Evolutionary conservation across 2,797 vertebrate species (phyloP).

Genomic region (Amphiprion clarkii): DNA sequence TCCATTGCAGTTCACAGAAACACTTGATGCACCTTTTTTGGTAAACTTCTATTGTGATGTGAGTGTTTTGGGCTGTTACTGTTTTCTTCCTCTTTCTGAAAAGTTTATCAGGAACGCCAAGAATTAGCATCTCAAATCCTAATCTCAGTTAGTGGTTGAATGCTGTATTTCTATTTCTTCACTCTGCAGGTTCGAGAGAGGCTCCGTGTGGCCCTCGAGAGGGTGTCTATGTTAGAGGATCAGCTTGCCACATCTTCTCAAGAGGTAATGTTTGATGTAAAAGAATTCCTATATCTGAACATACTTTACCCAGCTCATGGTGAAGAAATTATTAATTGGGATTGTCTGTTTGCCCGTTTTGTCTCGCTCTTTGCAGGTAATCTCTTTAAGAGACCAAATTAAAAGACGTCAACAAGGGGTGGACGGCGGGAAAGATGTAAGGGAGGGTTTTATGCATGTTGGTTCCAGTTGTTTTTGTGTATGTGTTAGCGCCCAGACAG

Average conservation of each 20-base stretch:
- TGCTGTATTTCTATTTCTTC: background rate
- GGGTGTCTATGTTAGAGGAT: constrained; percentile 91
- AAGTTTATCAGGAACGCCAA: background rate
- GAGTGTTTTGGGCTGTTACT: background rate
- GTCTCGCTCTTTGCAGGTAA: constrained; percentile 79
- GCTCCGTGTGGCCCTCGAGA: constrained; percentile 91
- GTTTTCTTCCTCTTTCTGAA: background rate
- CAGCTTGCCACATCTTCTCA: constrained; percentile 91
- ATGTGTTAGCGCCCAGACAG: constrained; percentile 68
- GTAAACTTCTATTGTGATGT: background rate
- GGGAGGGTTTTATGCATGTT: constrained; percentile 79
- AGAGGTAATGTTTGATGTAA: constrained; percentile 82
- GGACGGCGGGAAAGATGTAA: constrained; percentile 90
- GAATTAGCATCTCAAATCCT: background rate
- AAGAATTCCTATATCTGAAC: background rate
- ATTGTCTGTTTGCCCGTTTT: constrained; percentile 45
- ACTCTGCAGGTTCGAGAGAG: constrained; percentile 89
- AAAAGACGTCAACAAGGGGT: constrained; percentile 89
- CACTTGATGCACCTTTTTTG: background rate
- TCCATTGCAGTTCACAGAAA: constrained; percentile 5
- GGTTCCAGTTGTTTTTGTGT: constrained; percentile 80
- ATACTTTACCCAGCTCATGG: background rate
- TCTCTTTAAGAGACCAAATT: constrained; percentile 89
- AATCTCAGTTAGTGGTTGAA: background rate
- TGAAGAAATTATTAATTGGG: constrained; percentile 34